phyloP scores from a whole-genome alignment of 2,113 vertebrate species.

The Bombycilla garrulus region DNA sequence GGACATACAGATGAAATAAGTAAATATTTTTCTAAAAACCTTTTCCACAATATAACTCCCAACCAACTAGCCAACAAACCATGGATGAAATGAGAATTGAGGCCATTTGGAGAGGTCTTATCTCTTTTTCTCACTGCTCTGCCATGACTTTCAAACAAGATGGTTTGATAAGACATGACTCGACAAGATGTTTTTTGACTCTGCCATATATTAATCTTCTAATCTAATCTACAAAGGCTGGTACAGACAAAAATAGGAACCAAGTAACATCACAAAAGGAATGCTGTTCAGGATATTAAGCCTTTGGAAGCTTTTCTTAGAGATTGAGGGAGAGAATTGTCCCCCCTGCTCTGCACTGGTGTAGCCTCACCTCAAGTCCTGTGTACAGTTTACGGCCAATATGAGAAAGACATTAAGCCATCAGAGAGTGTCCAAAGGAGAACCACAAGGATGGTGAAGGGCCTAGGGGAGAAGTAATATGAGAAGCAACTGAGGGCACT shows the following conservation, averaged over 20 bases:
- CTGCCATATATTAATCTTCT: neutral
- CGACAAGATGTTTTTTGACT: neutral
- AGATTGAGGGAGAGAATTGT: neutral
- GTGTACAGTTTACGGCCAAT: neutral
- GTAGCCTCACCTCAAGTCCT: neutral
- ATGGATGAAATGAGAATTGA: neutral
- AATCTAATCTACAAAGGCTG: neutral
- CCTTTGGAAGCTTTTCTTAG: neutral
- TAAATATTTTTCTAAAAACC: neutral
- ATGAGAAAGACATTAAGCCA: neutral
- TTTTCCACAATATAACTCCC: neutral
- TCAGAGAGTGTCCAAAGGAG: neutral
- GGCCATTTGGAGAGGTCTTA: neutral
- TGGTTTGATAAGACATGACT: too few relatives aligned
- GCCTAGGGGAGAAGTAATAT: neutral
- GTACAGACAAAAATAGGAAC: neutral
- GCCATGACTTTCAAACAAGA: neutral
- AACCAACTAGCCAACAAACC: neutral
- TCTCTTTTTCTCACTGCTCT: neutral
- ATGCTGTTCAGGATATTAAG: neutral
- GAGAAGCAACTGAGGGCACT: rapidly evolving
- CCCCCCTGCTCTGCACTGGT: neutral
- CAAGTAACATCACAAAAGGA: neutral
- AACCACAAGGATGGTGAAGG: neutral
- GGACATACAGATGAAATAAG: neutral